Evolutionary conservation across 2,113 vertebrate species (phyloP), one percentile per base, ranked within the genome.

Genomic region (Numenius arquata): DNA sequence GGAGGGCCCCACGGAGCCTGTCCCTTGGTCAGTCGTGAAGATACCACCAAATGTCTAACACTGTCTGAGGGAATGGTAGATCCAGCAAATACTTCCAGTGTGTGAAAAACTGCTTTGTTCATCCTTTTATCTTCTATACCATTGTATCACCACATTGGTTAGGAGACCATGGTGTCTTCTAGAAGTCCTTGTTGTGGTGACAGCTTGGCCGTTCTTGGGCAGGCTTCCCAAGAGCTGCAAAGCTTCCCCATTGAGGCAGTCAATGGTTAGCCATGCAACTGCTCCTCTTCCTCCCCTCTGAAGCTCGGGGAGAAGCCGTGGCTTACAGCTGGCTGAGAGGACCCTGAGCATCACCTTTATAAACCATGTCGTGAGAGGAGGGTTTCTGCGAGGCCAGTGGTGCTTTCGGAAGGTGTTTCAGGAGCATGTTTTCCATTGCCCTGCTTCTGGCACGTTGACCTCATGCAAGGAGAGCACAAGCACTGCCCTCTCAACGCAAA

Each of bases 11-110:
- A 0, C n/a, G 43, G 16, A 40, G 27, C 85, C 80, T 15, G 30
- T 38, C 61, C 74, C 85, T 19, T 18, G 10, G 32, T 12, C 52
- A 7, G 15, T 14, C 30, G 1, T 1, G 20, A 30, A 23, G 15
- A 13, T 10, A 18, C 5, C 58, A 5, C 30, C 3, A 0, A 13
- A 6, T 7, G 14, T 1, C 65, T 41, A 19, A 23, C 6, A 1
- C 22, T 38, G 27, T 40, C 78, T 52, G 36, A 38, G 21, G 27
- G 32, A 48, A 12, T 48, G 48, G 19, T 27, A 82, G 48, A 81
- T 32, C 29, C 47, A 29, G 53, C 40, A 52, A 59, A 30, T 40
- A 26, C 21, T 18, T 52, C 38, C 23, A 22, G 43, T 4, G 47
- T 18, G 19, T 43, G 70, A 81, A 71, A 32, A 79, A 22, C 20